Percentiles rank a stretch among this genome's conserved stretches.
Conservation (phyloP, 2,113 vertebrate species). For the Scartelaos histophorus region DNA sequence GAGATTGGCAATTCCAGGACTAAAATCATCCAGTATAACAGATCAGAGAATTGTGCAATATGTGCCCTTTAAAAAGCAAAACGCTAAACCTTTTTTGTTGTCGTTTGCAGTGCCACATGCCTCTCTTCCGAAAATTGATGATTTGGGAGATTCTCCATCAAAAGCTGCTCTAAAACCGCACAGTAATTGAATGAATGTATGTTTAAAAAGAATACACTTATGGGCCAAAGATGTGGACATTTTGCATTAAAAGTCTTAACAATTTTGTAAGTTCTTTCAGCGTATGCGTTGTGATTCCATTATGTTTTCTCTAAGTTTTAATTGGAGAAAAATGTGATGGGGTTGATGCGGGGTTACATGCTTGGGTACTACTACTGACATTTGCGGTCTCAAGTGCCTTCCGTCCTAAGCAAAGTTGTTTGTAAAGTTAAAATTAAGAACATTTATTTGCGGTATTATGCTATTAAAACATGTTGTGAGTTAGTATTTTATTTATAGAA, state of each 20-base stretch:
- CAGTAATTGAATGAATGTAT: conserved; percentile 2
- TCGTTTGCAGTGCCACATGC: conserved; percentile 85
- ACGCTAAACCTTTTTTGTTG: neutral
- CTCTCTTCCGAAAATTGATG: conserved; percentile 89
- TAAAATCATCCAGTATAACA: too few relatives aligned
- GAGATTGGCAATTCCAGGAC: too few relatives aligned
- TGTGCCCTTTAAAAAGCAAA: neutral
- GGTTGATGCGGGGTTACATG: conserved; percentile 34
- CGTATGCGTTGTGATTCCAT: conserved; percentile 21
- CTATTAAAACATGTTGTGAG: neutral
- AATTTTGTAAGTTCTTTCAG: conserved; percentile 18
- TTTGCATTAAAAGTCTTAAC: conserved; percentile 16
- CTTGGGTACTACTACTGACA: conserved; percentile 65
- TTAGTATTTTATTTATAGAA: conserved; percentile 50
- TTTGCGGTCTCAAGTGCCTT: conserved; percentile 19
- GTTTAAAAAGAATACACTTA: neutral
- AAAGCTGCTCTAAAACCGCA: conserved; percentile 78
- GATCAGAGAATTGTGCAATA: too few relatives aligned
- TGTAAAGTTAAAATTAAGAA: neutral
- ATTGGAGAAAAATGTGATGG: conserved; percentile 55
- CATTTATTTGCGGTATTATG: neutral
- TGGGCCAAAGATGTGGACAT: conserved; percentile 53
- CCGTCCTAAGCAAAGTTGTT: neutral
- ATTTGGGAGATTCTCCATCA: conserved; percentile 95
- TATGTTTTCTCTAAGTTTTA: conserved; percentile 68